phyloP scores from a whole-genome alignment of 1,140 invertebrate genomes.

The Platorchestia sp. region DNA sequence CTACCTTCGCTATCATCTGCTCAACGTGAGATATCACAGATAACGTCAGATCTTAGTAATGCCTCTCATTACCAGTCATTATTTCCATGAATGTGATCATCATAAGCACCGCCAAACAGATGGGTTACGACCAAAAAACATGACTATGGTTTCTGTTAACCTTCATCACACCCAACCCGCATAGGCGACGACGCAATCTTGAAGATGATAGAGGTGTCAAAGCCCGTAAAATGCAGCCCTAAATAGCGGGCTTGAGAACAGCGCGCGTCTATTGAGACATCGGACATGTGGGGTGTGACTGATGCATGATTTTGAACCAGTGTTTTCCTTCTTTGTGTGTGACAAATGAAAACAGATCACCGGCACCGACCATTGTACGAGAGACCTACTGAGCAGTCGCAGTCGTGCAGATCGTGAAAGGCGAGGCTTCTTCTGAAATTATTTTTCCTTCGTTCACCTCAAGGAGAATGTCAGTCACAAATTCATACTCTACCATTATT shows the following conservation, averaged over 20 bases:
- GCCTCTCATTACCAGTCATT: not conserved
- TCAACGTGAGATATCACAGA: not conserved
- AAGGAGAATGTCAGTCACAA: too few relatives aligned
- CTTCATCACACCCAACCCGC: not conserved
- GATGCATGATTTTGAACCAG: not conserved
- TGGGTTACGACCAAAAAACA: not conserved
- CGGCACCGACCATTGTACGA: not conserved
- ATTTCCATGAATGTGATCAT: conserved; percentile 13
- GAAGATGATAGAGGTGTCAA: conserved; percentile 18
- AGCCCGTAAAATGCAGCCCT: not conserved
- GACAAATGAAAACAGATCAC: not conserved
- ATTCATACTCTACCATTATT: too few relatives aligned
- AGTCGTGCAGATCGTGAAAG: too few relatives aligned
- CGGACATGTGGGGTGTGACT: not conserved
- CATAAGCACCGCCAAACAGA: conserved; percentile 6
- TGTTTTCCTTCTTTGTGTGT: not conserved
- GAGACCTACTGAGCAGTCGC: not conserved
- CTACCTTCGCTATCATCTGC: not conserved
- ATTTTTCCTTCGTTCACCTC: too few relatives aligned
- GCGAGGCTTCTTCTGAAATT: too few relatives aligned
- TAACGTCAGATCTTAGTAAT: not conserved
- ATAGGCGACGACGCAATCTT: not conserved
- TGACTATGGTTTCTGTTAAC: not conserved
- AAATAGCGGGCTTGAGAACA: not conserved
- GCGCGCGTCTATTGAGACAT: not conserved